Percentiles rank a stretch among this genome's conserved stretches.
Evolutionary conservation across 2,797 vertebrate genomes (phyloP).

Genomic region (Mycteria americana): DNA sequence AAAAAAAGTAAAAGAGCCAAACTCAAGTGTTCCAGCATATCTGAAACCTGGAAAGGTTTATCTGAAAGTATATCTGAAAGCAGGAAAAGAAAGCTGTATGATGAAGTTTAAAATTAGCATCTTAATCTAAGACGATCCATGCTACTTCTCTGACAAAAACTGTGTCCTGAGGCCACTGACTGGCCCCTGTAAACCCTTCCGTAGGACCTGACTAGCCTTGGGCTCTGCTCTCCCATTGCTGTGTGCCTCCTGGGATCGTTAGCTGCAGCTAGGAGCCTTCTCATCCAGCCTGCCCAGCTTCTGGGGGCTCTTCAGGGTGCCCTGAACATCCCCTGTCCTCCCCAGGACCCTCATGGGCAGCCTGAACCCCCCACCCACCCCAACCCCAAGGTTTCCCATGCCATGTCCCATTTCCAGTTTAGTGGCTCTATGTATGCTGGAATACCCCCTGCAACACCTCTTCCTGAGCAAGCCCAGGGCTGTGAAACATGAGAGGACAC

Average conservation of each 20-base stretch:
- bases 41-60: neutral
- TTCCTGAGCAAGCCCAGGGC: accelerated
- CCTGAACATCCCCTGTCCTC: neutral
- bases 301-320: neutral
- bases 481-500: neutral
- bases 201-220: too few species aligned
- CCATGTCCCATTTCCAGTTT: neutral
- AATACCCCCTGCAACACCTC: neutral
- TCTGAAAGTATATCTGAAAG: neutral
- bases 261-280: neutral
- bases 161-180: neutral
- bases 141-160: neutral
- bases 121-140: neutral
- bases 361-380: too few species aligned
- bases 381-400: neutral
- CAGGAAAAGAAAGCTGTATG: neutral
- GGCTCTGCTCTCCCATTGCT: neutral
- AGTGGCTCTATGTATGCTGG: too few species aligned
- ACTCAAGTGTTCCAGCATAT: neutral
- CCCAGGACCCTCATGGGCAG: neutral
- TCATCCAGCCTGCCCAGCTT: neutral
- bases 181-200: too few species aligned
- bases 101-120: neutral
- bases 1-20: neutral
- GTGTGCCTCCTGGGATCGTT: neutral